Evolutionary conservation across 2,888 invertebrate species (phyloP).

Genomic region (Lycophotia porphyrea): DNA sequence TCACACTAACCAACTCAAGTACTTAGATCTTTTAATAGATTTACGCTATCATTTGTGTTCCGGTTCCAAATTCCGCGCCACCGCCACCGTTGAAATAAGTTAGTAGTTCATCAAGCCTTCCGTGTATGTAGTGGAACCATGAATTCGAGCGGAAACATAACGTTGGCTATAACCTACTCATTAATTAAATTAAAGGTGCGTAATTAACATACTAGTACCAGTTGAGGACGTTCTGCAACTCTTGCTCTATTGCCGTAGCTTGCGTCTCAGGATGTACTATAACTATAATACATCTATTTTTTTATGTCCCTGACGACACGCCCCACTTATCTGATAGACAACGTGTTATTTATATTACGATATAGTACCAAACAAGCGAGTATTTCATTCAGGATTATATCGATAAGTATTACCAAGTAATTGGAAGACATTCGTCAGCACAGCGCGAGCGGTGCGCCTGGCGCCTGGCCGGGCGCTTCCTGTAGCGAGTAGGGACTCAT

Average conservation of each 20-base stretch:
- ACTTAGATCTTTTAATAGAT: not conserved
- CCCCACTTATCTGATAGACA: conserved; percentile 44
- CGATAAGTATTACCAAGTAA: conserved; percentile 28
- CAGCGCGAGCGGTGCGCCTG: too few species aligned
- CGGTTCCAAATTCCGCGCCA: conserved; percentile 9
- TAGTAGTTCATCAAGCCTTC: conserved; percentile 4
- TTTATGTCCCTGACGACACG: conserved; percentile 7
- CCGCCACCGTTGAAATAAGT: conserved; percentile 16
- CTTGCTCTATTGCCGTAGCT: not conserved
- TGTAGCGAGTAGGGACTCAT: conserved; percentile 21
- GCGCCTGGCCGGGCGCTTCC: conserved; percentile 37
- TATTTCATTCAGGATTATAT: conserved; percentile 38
- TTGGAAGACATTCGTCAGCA: conserved; percentile 30
- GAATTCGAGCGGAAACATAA: conserved; percentile 20
- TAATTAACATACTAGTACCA: not conserved
- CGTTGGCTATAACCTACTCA: conserved; percentile 6
- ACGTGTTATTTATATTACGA: conserved; percentile 29
- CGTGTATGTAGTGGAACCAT: conserved; percentile 1
- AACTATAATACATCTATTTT: not conserved
- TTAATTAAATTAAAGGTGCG: conserved; percentile 16
- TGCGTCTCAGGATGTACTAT: conserved; percentile 4
- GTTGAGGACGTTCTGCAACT: not conserved
- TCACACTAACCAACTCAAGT: not conserved
- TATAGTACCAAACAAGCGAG: conserved; percentile 27
- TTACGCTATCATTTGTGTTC: not conserved